Evolutionary conservation across 2,113 vertebrate species (phyloP).

Genomic region (Phasianus colchicus): DNA sequence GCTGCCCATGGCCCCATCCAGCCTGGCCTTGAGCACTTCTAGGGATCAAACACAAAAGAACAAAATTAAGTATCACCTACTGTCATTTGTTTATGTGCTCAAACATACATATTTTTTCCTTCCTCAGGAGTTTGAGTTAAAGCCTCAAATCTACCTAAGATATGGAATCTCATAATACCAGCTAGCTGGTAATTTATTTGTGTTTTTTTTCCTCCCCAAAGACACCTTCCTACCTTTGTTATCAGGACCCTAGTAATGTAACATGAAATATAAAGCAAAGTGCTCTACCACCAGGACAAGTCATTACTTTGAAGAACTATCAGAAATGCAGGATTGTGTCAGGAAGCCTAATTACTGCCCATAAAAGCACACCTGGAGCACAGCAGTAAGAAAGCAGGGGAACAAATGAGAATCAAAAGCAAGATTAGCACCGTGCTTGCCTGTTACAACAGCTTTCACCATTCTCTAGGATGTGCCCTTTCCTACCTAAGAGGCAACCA

Average conservation of each 20-base stretch:
- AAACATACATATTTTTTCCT: background rate
- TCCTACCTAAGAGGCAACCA: background rate
- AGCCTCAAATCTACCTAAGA: background rate
- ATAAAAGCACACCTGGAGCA: background rate
- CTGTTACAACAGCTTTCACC: no score
- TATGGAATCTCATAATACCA: background rate
- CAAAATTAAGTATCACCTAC: background rate
- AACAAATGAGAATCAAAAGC: background rate
- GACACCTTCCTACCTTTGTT: background rate
- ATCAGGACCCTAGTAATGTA: background rate
- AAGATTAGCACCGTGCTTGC: fast-evolving
- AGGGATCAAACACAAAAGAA: background rate
- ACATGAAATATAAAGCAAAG: background rate
- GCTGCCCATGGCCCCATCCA: no score
- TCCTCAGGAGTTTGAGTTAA: background rate
- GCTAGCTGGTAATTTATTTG: background rate
- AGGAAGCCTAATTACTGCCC: background rate
- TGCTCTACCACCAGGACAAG: background rate
- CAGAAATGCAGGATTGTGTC: fast-evolving
- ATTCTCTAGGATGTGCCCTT: background rate
- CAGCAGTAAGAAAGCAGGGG: background rate
- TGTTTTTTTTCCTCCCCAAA: background rate
- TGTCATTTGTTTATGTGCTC: background rate
- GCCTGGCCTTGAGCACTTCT: no score
- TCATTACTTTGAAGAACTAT: background rate